Evolutionary conservation across 2,888 invertebrate genomes (phyloP).

Genomic region (Zhengitettix transpicula): DNA sequence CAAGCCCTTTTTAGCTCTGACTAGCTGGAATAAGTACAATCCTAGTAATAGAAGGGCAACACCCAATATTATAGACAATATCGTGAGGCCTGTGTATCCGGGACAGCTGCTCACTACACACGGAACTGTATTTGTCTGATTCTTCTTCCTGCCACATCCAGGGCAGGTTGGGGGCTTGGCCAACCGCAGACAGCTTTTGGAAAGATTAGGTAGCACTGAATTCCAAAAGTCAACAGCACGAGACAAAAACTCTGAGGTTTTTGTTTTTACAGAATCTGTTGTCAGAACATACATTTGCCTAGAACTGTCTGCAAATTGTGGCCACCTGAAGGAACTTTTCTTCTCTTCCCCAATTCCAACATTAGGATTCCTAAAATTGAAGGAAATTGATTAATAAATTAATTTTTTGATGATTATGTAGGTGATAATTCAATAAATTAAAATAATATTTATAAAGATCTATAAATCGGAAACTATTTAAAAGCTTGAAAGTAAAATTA

Average conservation of each 20-base stretch:
- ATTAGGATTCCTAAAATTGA: conserved; percentile 4
- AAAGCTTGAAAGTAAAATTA: too few species aligned
- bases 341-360: background rate
- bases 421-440: too few species aligned
- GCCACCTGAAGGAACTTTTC: background rate
- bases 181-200: background rate
- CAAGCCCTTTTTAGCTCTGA: background rate
- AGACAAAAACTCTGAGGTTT: conserved; percentile 5
- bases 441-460: too few species aligned
- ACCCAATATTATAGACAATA: background rate
- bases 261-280: background rate
- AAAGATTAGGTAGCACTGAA: conserved; percentile 2
- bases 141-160: background rate
- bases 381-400: background rate
- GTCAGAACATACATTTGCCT: conserved; percentile 1
- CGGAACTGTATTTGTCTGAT: background rate
- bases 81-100: background rate
- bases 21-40: background rate
- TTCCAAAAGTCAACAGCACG: conserved; percentile 12
- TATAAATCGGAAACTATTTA: too few species aligned
- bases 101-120: background rate
- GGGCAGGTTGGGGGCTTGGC: background rate
- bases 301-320: background rate
- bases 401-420: too few species aligned
- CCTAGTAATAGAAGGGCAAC: background rate